Base-by-base conservation (phyloP, 2,888 invertebrate species). In the Drosophila dives region DNA sequence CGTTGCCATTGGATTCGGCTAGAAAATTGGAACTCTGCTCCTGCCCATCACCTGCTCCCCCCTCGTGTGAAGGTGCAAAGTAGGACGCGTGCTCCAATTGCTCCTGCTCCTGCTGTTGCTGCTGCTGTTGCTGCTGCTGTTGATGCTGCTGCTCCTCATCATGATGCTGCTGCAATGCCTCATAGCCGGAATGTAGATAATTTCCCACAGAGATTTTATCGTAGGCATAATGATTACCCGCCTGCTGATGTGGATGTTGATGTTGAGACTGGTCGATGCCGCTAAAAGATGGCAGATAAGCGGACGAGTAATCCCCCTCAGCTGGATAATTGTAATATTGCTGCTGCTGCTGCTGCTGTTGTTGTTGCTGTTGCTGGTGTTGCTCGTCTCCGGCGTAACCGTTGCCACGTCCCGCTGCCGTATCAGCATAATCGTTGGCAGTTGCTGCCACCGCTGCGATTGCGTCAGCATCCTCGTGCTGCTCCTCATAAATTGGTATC, bases 401-500 rank as follows among this genome's bases (percentile, higher is more conserved):
- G 15, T 26, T 45, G 33, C 59, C 60, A 12, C 62, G 65, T 33
- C 63, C 73, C 54, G 67, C 62, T 34, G 62, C 72, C 32, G 51
- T 23, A 26, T 56, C 62, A n/a, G 42, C 83, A 70, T 91, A 91
- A 77, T 86, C 88, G 71, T 80, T 84, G 62, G 80, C 77, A 20
- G 87, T 56, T 17, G 87, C 76, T 29, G 89, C 85, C 56, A 84
- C 54, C 11, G 90, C 86, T 20, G 90, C 80, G 7, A 82, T 38
- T 12, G 55, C 77, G 26, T 81, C 83, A 10, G 75, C 71, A 40
- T 90, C 86, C 81, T 92, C 91, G 63, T 91, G 89, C 79, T 91
- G 90, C 63, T 91, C 91, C 76, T 91, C 91, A 70, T 91, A 91
- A 88, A 91, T 92, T 61, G 91, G 91, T 84, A 90, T 91, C 91